Conservation (phyloP, 1,140 invertebrate genomes). For the Drosophila leontia region DNA sequence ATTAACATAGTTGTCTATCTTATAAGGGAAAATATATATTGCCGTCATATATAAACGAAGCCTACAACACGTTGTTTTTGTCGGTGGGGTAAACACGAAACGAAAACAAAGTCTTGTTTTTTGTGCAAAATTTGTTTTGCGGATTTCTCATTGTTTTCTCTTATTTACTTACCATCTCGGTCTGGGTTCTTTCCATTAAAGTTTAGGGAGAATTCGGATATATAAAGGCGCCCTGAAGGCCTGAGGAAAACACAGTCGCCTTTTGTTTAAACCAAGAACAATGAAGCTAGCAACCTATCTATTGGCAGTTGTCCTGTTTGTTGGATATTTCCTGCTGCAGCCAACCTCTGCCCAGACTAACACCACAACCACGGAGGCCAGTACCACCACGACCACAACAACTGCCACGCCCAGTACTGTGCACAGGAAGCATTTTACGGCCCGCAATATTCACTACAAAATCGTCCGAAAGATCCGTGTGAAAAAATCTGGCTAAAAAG, state of each 20-base stretch:
- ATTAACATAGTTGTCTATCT: slow-evolving; percentile 45
- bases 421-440: slow-evolving; percentile 26
- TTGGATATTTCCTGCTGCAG: slow-evolving; percentile 17
- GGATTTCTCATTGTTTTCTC: slow-evolving; percentile 18
- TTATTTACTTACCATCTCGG: slow-evolving; percentile 18
- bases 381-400: slow-evolving; percentile 8
- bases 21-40: slow-evolving; percentile 50
- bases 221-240: slow-evolving; percentile 13
- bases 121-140: slow-evolving; percentile 18
- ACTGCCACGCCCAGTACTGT: slow-evolving; percentile 11
- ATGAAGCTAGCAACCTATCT: slow-evolving; percentile 41
- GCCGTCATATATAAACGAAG: slow-evolving; percentile 32
- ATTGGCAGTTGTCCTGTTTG: slow-evolving; percentile 34
- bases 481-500: slow-evolving; percentile 8
- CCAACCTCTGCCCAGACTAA: slow-evolving; percentile 22
- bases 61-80: slow-evolving; percentile 25
- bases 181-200: slow-evolving; percentile 6
- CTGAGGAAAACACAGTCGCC: slow-evolving; percentile 1
- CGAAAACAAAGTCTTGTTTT: background rate
- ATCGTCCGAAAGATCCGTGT: slow-evolving; percentile 13
- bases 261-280: slow-evolving; percentile 2
- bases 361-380: slow-evolving; percentile 18
- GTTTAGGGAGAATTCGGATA: background rate
- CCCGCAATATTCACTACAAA: slow-evolving; percentile 3
- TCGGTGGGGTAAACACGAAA: no score